Percentiles rank a stretch among this genome's conserved stretches.
phyloP scores from a whole-genome alignment of 2,888 invertebrate genomes.

The Synergus gifuensis region DNA sequence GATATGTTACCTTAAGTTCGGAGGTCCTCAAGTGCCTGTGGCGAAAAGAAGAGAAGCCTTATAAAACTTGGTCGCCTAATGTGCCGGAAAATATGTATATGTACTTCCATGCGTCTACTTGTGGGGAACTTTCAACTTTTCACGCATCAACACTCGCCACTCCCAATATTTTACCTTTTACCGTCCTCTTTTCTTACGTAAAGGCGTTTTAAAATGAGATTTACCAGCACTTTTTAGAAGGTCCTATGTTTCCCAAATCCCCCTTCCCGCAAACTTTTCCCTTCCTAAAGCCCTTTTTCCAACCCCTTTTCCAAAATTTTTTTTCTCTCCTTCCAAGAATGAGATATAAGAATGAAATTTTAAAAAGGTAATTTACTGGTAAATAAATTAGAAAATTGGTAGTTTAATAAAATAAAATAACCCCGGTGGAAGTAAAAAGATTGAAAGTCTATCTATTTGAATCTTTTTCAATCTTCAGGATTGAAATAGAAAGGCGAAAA shows the following conservation, averaged over 20 bases:
- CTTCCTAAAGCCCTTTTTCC: neutral
- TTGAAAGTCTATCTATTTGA: no score
- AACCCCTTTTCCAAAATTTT: neutral
- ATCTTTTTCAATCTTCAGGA: no score
- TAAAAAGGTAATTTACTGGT: no score
- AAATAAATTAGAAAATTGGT: no score
- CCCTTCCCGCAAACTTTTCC: no score
- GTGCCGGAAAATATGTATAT: conserved; percentile 26
- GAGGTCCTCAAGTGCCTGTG: neutral
- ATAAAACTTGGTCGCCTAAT: conserved; percentile 27
- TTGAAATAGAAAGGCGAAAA: no score
- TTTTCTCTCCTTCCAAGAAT: neutral
- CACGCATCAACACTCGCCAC: neutral
- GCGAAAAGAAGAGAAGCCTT: neutral
- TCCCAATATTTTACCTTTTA: neutral
- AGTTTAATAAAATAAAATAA: no score
- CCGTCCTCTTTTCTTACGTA: neutral
- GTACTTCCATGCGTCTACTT: neutral
- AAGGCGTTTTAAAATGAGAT: neutral
- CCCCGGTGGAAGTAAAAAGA: no score
- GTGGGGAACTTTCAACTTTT: neutral
- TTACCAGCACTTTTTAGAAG: neutral
- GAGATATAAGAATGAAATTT: no score
- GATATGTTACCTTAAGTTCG: neutral
- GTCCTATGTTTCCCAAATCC: neutral